Percentiles rank a stretch among this genome's conserved stretches.
phyloP scores from a whole-genome alignment of 2,888 invertebrate genomes.

The Aphidoletes aphidimyza region DNA sequence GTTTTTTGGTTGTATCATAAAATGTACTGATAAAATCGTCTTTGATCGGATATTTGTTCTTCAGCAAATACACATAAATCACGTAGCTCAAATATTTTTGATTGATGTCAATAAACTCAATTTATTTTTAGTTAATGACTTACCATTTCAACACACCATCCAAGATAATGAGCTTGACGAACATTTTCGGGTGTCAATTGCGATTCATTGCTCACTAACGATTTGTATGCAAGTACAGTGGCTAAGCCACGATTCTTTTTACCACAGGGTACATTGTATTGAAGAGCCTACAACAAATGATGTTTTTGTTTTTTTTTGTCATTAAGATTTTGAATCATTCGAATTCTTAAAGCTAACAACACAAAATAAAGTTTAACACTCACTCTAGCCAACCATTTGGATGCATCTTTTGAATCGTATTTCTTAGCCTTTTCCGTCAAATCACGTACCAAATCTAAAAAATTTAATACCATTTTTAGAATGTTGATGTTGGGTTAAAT shows the following conservation, averaged over 20 bases:
- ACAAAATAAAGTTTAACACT: conserved; percentile 32
- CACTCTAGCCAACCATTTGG: conserved; percentile 84
- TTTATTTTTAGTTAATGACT: conserved; percentile 62
- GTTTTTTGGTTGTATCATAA: too few relatives aligned
- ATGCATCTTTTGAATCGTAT: conserved; percentile 81
- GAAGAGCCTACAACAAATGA: conserved; percentile 73
- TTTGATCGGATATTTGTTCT: too few relatives aligned
- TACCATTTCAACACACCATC: conserved; percentile 97
- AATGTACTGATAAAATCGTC: too few relatives aligned
- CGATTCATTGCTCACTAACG: conserved; percentile 72
- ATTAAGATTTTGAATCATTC: not conserved
- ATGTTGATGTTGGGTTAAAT: not conserved
- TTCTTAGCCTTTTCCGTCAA: conserved; percentile 81
- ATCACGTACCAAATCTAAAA: conserved; percentile 79
- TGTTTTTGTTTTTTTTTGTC: not conserved
- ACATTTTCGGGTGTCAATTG: conserved; percentile 81
- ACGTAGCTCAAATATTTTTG: too few relatives aligned
- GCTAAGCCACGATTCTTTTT: conserved; percentile 85
- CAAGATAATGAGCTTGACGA: conserved; percentile 83
- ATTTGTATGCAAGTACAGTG: conserved; percentile 79
- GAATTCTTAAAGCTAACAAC: not conserved
- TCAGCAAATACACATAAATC: too few relatives aligned
- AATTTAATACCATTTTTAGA: conserved; percentile 24
- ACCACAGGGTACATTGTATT: conserved; percentile 92
- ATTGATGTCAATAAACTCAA: too few relatives aligned